Conservation (phyloP, 2,797 vertebrate genomes). For the Eulemur coronatus region DNA sequence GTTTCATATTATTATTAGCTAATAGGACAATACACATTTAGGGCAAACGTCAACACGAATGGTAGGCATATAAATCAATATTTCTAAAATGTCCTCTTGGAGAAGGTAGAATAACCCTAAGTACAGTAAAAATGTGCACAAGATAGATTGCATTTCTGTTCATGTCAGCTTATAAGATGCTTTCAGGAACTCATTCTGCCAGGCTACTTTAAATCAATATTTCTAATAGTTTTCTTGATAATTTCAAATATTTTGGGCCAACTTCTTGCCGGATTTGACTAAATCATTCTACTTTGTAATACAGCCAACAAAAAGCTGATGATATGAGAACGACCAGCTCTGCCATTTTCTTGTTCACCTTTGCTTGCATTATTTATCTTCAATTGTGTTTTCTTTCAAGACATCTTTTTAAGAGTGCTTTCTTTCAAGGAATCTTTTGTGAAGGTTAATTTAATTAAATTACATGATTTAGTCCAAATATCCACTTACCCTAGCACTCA, state of each 20-base stretch:
- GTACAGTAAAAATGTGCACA: not conserved
- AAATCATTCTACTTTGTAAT: not conserved
- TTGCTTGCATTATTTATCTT: not conserved
- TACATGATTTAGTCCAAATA: not conserved
- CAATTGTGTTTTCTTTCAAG: no score
- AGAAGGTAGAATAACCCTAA: not conserved
- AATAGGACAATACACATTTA: not conserved
- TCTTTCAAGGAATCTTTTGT: not conserved
- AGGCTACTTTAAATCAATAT: constrained; percentile 40
- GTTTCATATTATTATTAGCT: not conserved
- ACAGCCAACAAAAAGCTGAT: not conserved
- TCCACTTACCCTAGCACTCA: not conserved
- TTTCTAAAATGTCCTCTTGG: not conserved
- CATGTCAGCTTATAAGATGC: not conserved
- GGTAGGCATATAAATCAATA: not conserved
- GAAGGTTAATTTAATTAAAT: not conserved
- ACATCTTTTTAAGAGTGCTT: not conserved
- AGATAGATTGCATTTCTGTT: not conserved
- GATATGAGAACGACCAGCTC: not conserved
- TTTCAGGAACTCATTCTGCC: not conserved
- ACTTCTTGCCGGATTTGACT: not conserved
- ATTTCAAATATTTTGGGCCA: not conserved
- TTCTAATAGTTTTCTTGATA: not conserved
- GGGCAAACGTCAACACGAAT: not conserved
- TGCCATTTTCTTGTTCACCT: not conserved